These are phyloP conservation scores for Athalia rosae DNA, from an alignment of 2,888 invertebrate genomes.

Conservation along the genomic window DNA sequence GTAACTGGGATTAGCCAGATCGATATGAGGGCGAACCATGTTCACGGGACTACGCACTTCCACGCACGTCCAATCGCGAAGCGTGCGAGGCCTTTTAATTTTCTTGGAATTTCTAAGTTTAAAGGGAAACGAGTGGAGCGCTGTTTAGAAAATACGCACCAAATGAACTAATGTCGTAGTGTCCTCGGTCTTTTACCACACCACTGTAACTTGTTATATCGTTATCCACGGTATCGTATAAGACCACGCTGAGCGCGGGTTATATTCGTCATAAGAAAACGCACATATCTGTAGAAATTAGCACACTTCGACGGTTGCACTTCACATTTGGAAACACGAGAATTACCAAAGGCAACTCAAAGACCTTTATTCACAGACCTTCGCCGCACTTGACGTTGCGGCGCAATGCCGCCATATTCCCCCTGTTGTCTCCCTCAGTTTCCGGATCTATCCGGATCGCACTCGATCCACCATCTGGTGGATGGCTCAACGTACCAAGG, in stretches of 20 bases:
- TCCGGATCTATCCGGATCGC: conserved; percentile 16
- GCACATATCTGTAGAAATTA: conserved; percentile 1
- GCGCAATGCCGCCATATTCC: conserved; percentile 64
- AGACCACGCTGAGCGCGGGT: neutral
- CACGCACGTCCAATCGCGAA: no score
- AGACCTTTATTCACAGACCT: conserved; percentile 51
- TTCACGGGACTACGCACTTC: neutral
- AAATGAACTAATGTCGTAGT: conserved; percentile 17
- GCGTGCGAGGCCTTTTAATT: no score
- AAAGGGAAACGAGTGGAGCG: neutral
- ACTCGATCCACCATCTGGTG: conserved; percentile 15
- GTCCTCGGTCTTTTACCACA: conserved; percentile 47
- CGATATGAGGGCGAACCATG: neutral
- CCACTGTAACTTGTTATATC: conserved; percentile 51
- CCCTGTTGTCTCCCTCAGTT: conserved; percentile 54
- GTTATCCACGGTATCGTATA: neutral
- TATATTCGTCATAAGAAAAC: neutral
- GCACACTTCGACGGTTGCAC: neutral
- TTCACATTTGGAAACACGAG: conserved; percentile 40
- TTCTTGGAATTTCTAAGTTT: neutral
- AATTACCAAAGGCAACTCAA: conserved; percentile 42
- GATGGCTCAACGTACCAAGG: neutral
- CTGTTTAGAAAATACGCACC: conserved; percentile 26
- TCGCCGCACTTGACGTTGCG: conserved; percentile 56
- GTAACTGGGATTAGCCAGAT: neutral